phyloP scores from a whole-genome alignment of 2,888 invertebrate genomes.

The Priocnemis perturbator region DNA sequence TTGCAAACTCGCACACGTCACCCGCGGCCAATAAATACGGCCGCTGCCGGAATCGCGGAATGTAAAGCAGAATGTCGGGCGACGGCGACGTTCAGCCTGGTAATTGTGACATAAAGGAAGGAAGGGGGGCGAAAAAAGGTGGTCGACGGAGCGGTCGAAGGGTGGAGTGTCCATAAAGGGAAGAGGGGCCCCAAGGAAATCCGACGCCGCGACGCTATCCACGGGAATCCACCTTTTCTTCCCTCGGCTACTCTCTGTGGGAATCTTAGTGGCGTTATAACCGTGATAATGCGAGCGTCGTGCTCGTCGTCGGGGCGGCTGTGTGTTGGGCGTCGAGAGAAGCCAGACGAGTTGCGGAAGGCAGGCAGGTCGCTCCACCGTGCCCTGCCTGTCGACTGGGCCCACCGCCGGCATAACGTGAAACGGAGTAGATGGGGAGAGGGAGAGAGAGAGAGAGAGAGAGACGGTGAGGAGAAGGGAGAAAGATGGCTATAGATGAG shows the following conservation, averaged over 20 bases:
- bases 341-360: conserved; percentile 61
- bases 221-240: neutral
- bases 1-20: too few species aligned
- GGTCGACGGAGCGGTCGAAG: too few species aligned
- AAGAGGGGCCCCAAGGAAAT: too few species aligned
- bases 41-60: too few species aligned
- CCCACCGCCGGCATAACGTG: conserved; percentile 20
- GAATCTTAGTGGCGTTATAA: conserved; percentile 29
- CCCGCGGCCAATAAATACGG: too few species aligned
- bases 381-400: conserved; percentile 4
- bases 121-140: too few species aligned
- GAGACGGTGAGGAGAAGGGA: neutral
- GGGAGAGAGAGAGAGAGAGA: neutral
- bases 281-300: conserved; percentile 37
- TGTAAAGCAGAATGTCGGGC: too few species aligned
- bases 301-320: too few species aligned
- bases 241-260: neutral
- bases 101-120: too few species aligned
- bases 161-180: too few species aligned
- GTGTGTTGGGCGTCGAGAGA: conserved; percentile 38
- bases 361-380: conserved; percentile 32
- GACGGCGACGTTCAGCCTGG: too few species aligned
- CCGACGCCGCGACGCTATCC: conserved; percentile 4
- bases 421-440: too few species aligned
- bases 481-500: neutral